Base-by-base conservation (phyloP, 2,797 vertebrate genomes). In the Danio tinwini region DNA sequence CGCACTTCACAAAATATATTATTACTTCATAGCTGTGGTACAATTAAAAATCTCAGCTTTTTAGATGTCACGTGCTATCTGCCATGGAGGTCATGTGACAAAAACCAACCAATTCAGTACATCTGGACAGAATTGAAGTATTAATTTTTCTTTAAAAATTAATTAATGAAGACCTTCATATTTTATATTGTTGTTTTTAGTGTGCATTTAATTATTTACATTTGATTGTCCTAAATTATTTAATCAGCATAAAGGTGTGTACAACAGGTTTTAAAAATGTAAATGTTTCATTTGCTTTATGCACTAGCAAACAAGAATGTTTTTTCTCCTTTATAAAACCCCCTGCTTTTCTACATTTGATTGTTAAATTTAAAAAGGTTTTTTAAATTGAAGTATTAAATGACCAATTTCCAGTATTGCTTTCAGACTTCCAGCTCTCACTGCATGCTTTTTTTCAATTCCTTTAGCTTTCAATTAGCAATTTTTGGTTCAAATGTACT, bases 341-440 rank as follows among this genome's bases (percentile, higher is more conserved):
- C 13, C 6, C 47, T 49, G 47, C 12, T 45, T 65, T 47, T 45
- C 10, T 47, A 29, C 5, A 37, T 59, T 68, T 5, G 50, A 14
- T 69, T 29, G 14, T n/a, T n/a, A n/a, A n/a, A n/a, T n/a, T n/a
- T n/a, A n/a, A n/a, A n/a, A n/a, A n/a, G n/a, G n/a, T n/a, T n/a
- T n/a, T n/a, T n/a, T n/a, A n/a, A n/a, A n/a, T n/a, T n/a, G 29
- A 49, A 49, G 19, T 29, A 14, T 73, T 10, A 64, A 44, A 64
- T 44, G 4, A 3, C 21, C 19, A 7, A 5, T 29, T 64, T 64
- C 52, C 6, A 39, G 2, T 49, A n/a, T 50, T 29, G 16, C 29
- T 62, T 58, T 74, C 17, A 55, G 17, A 76, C 50, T 76, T 69
- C 40, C 8, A 29, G 55, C 19, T n/a, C 7, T 53, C 42, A 19